Base-by-base conservation (phyloP, 2,888 invertebrate species). In the Hemaris fuciformis region DNA sequence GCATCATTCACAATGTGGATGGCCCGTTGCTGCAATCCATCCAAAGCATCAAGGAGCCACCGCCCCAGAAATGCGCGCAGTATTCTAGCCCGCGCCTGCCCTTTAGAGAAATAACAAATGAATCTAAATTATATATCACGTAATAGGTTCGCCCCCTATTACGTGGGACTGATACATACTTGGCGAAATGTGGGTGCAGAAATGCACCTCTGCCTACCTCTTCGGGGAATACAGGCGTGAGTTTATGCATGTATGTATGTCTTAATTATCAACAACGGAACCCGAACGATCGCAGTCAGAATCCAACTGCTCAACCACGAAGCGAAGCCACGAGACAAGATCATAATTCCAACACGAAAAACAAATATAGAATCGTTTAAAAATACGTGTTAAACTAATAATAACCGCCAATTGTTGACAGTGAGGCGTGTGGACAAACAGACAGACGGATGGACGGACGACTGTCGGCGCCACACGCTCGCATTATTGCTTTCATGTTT, bases 311-410 rank as follows among this genome's bases (percentile, higher is more conserved):
- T 7, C 22, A 22, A 22, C n/a, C 38, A 38, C 27, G 5, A 15
- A 3, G 3, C n/a, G n/a, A n/a, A n/a, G 6, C 27, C 27, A 13
- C 25, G 38, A 53, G 15, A 53, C 38, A 22, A 13, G 10, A 59
- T 59, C 38, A 48, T 46, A 68, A 65, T 67, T 65, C 34, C 42
- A 62, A 62, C 46, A 34, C 60, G 43, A 57, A 57, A 66, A 65
- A 60, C 65, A 66, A 68, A 68, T 64, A 62, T 60, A 65, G 59
- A 64, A 20, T 46, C 56, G 61, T 59, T 60, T 48, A 59, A 63
- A 62, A 68, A 31, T 57, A 61, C 64, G 61, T 58, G 59, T 56
- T 58, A 38, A 25, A 48, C 25, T 38, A 53, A 41, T 60, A 60
- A 41, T 53, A 45, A 46, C 57, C 48, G 13, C 18, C 41, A 48